Base-by-base conservation (phyloP, 2,888 invertebrate genomes). In the Drosophila vallismaia region DNA sequence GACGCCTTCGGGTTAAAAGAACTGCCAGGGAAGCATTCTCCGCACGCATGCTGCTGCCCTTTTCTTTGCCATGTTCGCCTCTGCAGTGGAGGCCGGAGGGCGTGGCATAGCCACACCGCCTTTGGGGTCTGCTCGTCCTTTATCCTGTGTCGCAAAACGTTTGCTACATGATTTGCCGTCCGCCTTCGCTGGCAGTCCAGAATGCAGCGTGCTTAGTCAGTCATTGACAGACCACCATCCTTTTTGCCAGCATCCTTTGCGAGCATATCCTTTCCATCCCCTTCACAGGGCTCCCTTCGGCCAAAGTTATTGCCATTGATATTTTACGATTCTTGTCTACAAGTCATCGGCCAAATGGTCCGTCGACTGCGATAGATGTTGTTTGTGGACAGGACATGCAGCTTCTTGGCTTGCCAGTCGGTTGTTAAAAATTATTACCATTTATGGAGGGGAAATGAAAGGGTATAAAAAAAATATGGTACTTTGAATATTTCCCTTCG, bases 291-390 rank as follows among this genome's bases (percentile, higher is more conserved):
- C 56, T 51, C 45, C 51, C 58, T 58, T 36, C 51, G 64, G 57
- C 58, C 46, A 62, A 76, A 86, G 71, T 76, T 86, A 83, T 80
- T 76, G 79, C 40, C 69, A 71, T 79, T 71, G 83, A 80, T 80
- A 86, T 86, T 76, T 86, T 84, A 64, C 74, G 59, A 60, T 46
- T 58, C 54, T 50, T 60, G 44, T 64, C 44, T 68, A 70, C 72
- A 70, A 70, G 69, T 70, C 69, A 62, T 71, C 53, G 72, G 40
- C 71, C 44, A 69, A 69, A 53, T 71, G 71, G 72, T 53, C 72
- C 71, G 60, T 62, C 62, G 53, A 62, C 50, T 62, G 69, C 58
- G 40, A 66, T 46, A n/a, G 26, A 33, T 66, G 64, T 46, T 66
- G 64, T 64, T 64, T 66, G 67, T 46, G 67, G 67, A 7, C 33